Base-by-base conservation (phyloP, 2,797 vertebrate genomes). In the Uromys caudimaculatus region DNA sequence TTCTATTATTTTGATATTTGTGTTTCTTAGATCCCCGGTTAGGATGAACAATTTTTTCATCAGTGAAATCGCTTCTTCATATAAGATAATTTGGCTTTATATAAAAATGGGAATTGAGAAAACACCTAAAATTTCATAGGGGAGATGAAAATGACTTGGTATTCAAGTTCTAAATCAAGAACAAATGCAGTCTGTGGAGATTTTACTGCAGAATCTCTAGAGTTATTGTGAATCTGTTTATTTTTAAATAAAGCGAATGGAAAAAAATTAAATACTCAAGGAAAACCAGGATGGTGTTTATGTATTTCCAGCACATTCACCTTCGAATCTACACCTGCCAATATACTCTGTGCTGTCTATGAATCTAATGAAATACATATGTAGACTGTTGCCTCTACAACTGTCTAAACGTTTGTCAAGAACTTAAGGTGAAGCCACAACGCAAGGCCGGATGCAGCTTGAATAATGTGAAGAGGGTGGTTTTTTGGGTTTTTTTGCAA, bases 101-200 rank as follows among this genome's bases (percentile, higher is more conserved):
- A n/a, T 89, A 64, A 77, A 83, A 83, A 41, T 75, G 84, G 71
- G 6, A 84, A 60, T 92, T 60, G 35, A 96, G 29, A 12, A 90
- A 90, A 81, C 91, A 19, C 56, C 32, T 76, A 35, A 84, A 47
- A n/a, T 88, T 91, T 94, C 82, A 85, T 89, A 62, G 41, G 12
- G 77, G 47, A 93, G 82, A 92, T 90, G 38, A 69, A 92, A 92
- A 94, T 75, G 32, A 93, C 35, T 96, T 94, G 11, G 17, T 75
- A 84, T 54, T 91, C 44, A 84, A 2, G 47, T 76, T 94, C 44
- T n/a, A 91, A 93, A 95, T 91, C 58, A 82, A 89, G 50, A 83
- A 81, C 69, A 3, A 47, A 96, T 71, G 58, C 10, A 92, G 73
- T n/a, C 54, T 69, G 29, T 44, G 44, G 14, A 81, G 35, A 50